These are phyloP conservation scores for Allacma fusca DNA, from an alignment of 2,888 invertebrate species.

Conservation along the genomic window DNA sequence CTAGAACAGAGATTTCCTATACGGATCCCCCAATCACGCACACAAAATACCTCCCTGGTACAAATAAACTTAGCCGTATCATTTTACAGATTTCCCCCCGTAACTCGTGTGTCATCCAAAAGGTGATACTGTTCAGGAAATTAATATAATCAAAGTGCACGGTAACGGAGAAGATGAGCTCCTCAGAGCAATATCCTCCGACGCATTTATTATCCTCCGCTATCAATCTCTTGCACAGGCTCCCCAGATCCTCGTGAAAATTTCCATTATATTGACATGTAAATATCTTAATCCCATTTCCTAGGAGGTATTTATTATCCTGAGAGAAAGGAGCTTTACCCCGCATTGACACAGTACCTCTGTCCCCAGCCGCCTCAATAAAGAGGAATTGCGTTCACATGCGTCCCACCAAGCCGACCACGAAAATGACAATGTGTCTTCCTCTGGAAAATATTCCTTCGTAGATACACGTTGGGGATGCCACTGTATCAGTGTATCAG, in stretches of 20 bases:
- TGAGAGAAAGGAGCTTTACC: not conserved
- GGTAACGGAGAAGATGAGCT: not conserved
- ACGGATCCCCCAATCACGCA: too few species aligned
- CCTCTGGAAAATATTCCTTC: too few species aligned
- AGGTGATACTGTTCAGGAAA: not conserved
- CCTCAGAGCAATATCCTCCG: not conserved
- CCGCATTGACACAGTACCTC: not conserved
- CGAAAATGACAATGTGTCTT: too few species aligned
- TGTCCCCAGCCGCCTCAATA: too few species aligned
- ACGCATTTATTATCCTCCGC: not conserved
- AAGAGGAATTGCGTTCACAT: too few species aligned
- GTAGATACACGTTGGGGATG: too few species aligned
- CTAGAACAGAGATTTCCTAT: too few species aligned
- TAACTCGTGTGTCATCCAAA: not conserved
- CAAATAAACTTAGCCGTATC: not conserved
- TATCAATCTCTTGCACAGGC: not conserved
- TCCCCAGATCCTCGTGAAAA: not conserved
- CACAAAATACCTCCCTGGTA: too few species aligned
- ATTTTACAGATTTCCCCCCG: not conserved
- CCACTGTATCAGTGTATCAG: too few species aligned
- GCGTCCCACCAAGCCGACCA: too few species aligned
- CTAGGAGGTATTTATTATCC: not conserved
- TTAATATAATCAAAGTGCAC: not conserved
- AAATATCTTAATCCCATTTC: conserved; percentile 9
- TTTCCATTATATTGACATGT: conserved; percentile 16